phyloP scores from a whole-genome alignment of 2,888 invertebrate genomes.

The Diloba caeruleocephala region DNA sequence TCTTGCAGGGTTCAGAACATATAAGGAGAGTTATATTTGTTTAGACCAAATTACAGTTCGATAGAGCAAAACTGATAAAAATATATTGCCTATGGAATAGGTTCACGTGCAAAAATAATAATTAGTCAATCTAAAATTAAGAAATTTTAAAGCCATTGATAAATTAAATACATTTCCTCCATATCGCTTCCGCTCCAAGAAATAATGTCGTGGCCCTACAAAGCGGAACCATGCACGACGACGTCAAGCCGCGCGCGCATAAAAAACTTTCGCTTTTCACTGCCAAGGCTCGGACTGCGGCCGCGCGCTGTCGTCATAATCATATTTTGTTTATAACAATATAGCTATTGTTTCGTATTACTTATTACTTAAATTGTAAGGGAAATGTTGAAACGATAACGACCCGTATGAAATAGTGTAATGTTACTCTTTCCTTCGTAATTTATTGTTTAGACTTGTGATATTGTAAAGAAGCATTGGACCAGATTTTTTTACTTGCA shows the following conservation, averaged over 20 bases:
- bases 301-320: conserved; percentile 30
- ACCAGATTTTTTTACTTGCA: too few relatives aligned
- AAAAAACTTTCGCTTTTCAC: conserved; percentile 85
- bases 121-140: too few relatives aligned
- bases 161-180: conserved; percentile 11
- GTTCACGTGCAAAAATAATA: too few relatives aligned
- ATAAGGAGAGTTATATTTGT: too few relatives aligned
- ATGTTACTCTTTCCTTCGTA: conserved; percentile 24
- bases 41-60: neutral
- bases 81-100: too few relatives aligned
- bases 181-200: conserved; percentile 36
- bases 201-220: conserved; percentile 44
- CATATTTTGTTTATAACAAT: conserved; percentile 36
- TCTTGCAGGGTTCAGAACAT: too few relatives aligned
- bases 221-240: conserved; percentile 60
- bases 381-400: conserved; percentile 45
- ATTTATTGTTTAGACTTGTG: conserved; percentile 30
- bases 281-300: conserved; percentile 72
- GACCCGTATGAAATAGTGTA: conserved; percentile 19
- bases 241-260: conserved; percentile 62
- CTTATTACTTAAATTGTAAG: conserved; percentile 35
- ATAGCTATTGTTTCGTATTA: conserved; percentile 42
- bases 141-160: conserved; percentile 6
- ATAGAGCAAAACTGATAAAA: neutral
- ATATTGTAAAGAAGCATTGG: conserved; percentile 11